Percentiles rank a stretch among this genome's conserved stretches.
Evolutionary conservation across 2,797 vertebrate species (phyloP).

Genomic region (Taenioides sp.): DNA sequence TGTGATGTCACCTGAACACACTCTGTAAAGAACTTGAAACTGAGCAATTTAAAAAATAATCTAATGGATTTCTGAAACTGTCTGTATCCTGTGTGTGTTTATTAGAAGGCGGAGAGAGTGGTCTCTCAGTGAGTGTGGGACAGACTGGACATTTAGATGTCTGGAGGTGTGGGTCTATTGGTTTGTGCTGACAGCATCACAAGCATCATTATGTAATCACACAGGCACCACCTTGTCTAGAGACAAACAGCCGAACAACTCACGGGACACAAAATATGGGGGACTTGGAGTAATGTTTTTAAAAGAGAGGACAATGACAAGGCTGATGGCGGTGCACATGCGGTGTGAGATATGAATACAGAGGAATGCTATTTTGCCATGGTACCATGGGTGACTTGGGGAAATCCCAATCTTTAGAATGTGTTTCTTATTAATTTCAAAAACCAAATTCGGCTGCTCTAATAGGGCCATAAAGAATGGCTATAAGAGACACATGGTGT

Average conservation of each 20-base stretch:
- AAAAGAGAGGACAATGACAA: not conserved
- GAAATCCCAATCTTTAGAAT: too few species aligned
- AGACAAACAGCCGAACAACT: slow-evolving; percentile 34
- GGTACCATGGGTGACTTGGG: too few species aligned
- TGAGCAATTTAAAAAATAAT: too few species aligned
- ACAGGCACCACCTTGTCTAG: slow-evolving; percentile 29
- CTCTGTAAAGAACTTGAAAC: too few species aligned
- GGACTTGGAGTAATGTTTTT: slow-evolving; percentile 21
- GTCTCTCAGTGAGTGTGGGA: too few species aligned
- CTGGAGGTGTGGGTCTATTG: slow-evolving; percentile 40
- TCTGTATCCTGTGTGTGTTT: not conserved
- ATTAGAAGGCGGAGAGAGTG: not conserved
- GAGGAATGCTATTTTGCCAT: not conserved
- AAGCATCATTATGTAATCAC: slow-evolving; percentile 59
- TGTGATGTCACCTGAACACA: too few species aligned
- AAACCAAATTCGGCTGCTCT: too few species aligned
- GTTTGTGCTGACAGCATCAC: slow-evolving; percentile 53
- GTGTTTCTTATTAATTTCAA: too few species aligned
- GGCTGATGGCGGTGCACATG: too few species aligned
- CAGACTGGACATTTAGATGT: slow-evolving; percentile 43
- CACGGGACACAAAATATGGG: slow-evolving; percentile 23
- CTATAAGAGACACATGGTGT: not conserved
- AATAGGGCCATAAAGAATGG: not conserved
- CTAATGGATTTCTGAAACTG: too few species aligned
- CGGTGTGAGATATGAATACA: not conserved